phyloP scores from a whole-genome alignment of 2,113 vertebrate genomes.

The Microcebus tavaratra region DNA sequence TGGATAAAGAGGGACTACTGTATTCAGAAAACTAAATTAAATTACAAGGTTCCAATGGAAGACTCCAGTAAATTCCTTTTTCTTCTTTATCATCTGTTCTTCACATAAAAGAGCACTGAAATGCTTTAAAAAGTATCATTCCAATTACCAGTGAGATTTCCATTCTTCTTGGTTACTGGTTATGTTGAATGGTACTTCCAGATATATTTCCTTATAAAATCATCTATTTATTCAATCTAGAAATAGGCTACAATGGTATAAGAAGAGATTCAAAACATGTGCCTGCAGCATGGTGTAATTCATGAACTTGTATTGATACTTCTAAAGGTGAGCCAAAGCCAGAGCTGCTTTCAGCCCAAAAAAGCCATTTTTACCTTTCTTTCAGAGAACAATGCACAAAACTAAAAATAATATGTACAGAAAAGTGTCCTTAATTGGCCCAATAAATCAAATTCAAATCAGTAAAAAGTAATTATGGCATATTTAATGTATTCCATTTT shows the following conservation, averaged over 20 bases:
- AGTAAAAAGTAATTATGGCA: slow-evolving; percentile 78
- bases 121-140: slow-evolving; percentile 36
- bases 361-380: slow-evolving; percentile 47
- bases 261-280: slow-evolving; percentile 57
- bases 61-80: neutral
- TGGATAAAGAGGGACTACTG: neutral
- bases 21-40: slow-evolving; percentile 35
- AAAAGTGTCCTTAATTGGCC: slow-evolving; percentile 75
- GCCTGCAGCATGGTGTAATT: slow-evolving; percentile 8
- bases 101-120: neutral
- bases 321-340: slow-evolving; percentile 48
- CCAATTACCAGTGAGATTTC: neutral
- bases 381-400: slow-evolving; percentile 37
- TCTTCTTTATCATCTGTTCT: neutral
- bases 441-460: slow-evolving; percentile 81
- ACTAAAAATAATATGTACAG: slow-evolving; percentile 63
- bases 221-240: slow-evolving; percentile 41
- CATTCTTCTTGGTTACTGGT: neutral
- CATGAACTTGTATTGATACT: slow-evolving; percentile 39
- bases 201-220: slow-evolving; percentile 4
- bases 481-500: slow-evolving; percentile 77
- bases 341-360: slow-evolving; percentile 73
- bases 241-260: slow-evolving; percentile 39
- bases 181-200: slow-evolving; percentile 61
- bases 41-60: neutral